Conservation (phyloP, 2,888 invertebrate species). For the Drosophila hamatofila region DNA sequence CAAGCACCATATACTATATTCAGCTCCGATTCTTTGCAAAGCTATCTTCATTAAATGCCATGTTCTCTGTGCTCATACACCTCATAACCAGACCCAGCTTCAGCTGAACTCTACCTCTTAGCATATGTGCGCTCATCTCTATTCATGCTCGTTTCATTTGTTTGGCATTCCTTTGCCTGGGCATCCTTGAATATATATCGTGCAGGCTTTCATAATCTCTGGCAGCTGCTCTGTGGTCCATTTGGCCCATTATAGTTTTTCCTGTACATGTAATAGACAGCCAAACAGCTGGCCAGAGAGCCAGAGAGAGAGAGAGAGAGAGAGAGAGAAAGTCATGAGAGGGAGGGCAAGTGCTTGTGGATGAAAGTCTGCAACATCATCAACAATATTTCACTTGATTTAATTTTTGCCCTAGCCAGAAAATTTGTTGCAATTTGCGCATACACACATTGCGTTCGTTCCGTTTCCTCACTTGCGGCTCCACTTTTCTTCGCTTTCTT, state of each 20-base stretch:
- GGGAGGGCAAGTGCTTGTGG: conserved; percentile 1
- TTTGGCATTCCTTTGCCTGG: conserved; percentile 3
- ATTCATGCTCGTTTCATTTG: conserved; percentile 29
- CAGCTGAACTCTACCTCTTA: not conserved
- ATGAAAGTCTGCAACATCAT: conserved; percentile 54
- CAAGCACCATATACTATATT: not conserved
- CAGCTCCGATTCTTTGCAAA: not conserved
- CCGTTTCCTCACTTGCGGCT: not conserved
- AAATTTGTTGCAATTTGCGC: conserved; percentile 76
- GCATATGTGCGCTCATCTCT: conserved; percentile 14
- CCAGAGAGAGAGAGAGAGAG: not conserved
- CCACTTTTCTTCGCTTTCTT: not conserved
- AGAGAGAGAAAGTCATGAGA: not conserved
- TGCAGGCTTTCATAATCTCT: conserved; percentile 35
- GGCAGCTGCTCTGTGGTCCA: conserved; percentile 43
- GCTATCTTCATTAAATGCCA: not conserved
- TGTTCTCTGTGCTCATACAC: not conserved
- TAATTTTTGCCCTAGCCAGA: conserved; percentile 55
- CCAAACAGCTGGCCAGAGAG: not conserved
- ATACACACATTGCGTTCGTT: conserved; percentile 28
- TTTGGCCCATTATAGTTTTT: conserved; percentile 46
- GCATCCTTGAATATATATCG: conserved; percentile 26
- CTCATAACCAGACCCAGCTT: not conserved
- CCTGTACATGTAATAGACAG: conserved; percentile 15
- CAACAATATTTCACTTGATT: conserved; percentile 67